Evolutionary conservation across 1,140 invertebrate species (phyloP), one percentile per base, ranked within the genome.

Genomic region (Ceratina japonica): DNA sequence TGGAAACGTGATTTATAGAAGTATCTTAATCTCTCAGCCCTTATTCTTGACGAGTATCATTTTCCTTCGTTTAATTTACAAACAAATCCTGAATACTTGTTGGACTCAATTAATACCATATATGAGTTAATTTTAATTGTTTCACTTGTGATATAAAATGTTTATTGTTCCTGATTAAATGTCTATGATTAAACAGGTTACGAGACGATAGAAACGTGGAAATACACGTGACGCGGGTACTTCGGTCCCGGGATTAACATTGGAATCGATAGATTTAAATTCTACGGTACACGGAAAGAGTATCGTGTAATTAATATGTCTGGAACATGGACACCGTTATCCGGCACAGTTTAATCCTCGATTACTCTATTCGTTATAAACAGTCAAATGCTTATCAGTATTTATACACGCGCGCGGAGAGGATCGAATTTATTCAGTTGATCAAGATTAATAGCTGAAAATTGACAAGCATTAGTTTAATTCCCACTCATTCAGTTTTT

Each of bases 301-400:
- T 54, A 61, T 56, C 24, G 75, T 37, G n/a, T 49, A 72, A 79
- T 82, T 74, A 68, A 54, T 71, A 73, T 65, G 56, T 63, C 75
- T 74, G 70, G 49, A 65, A 71, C 49, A 58, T 18, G 59, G 37
- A 22, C 24, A n/a, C 16, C 37, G 56, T 54, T 13, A 27, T n/a
- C 18, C 37, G 8, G 66, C 27, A 66, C 54, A 73, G 54, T 71
- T 82, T 82, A 77, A 82, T 82, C 75, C 83, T 74, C 75, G 27
- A 77, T 85, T 80, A 82, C 85, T 62, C 22, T 66, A n/a, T 52
- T 56, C 27, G 52, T 70, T 62, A 79, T 79, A 74, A 78, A 79
- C 80, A 73, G 54, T 52, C 54, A 65, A 79, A 80, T 74, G 73
- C 61, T 52, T 56, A 63, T 68, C 61, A 24, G 27, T 20, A 59